phyloP scores from a whole-genome alignment of 2,888 invertebrate species.

The Phaonia tiefii region DNA sequence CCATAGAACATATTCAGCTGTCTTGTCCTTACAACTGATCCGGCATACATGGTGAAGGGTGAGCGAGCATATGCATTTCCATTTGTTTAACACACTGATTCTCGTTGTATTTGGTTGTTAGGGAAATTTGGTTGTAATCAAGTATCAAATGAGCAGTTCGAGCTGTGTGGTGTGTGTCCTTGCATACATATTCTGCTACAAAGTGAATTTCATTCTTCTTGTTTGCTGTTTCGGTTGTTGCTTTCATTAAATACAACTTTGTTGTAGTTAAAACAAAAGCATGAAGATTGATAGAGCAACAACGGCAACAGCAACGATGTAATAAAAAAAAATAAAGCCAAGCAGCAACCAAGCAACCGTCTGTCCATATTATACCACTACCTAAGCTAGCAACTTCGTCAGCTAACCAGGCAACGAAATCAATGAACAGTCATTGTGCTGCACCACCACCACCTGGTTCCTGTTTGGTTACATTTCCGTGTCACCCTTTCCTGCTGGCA shows the following conservation, averaged over 20 bases:
- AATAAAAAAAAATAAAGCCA: slow-evolving; percentile 15
- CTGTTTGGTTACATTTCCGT: slow-evolving; percentile 61
- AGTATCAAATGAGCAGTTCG: slow-evolving; percentile 43
- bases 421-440: slow-evolving; percentile 28
- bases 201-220: too few species aligned
- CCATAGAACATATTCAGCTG: slow-evolving; percentile 54
- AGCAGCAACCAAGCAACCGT: slow-evolving; percentile 22
- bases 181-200: neutral
- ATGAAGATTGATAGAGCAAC: slow-evolving; percentile 36
- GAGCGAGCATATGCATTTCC: slow-evolving; percentile 5
- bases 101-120: slow-evolving; percentile 21
- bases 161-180: neutral
- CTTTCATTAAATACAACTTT: slow-evolving; percentile 38
- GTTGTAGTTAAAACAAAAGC: slow-evolving; percentile 20
- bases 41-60: neutral
- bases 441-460: slow-evolving; percentile 56
- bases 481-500: slow-evolving; percentile 51
- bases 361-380: slow-evolving; percentile 9
- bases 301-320: slow-evolving; percentile 14
- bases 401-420: slow-evolving; percentile 43
- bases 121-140: slow-evolving; percentile 38
- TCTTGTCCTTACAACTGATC: slow-evolving; percentile 22
- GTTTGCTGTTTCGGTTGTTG: slow-evolving; percentile 14
- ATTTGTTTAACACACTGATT: neutral
- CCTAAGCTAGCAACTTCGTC: slow-evolving; percentile 25